Evolutionary conservation across 2,113 vertebrate species (phyloP), one percentile per base, ranked within the genome.

Genomic region (Motacilla alba): DNA sequence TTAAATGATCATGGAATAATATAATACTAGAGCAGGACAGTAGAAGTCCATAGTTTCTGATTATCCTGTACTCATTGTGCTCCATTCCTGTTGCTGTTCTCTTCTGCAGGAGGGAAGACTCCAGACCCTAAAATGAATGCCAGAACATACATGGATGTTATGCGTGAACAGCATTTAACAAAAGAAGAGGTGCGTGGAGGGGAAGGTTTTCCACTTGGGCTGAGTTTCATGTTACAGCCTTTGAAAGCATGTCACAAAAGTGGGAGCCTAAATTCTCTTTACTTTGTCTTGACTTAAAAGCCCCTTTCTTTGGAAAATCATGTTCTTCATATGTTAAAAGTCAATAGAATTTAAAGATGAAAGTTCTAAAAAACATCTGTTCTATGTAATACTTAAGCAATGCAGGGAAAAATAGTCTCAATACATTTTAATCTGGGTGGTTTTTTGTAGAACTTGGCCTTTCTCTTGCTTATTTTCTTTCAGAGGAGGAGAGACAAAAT

Each of bases 121-220:
- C 99, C 99, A 95, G 99, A 99, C 95, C 99, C 99, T 95, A 99
- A 99, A 98, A 98, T 99, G 98, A 99, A 99, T 97, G 98, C 99
- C 95, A 99, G 99, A 97, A 99, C 99, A 1, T 99, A 99, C 77
- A 99, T 99, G 98, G 99, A 99, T 98, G 99, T 99, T 98, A 99
- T 99, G 99, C 98, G 98, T 97, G 99, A 99, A 97, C 99, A 99
- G 94, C 99, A 99, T 97, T 98, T 99, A 94, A 99, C 99, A 95
- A 99, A 99, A 97, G 99, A 99, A 97, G 99, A 99, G 98, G 99
- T 99, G 46, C 52, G 97, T 96, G 46, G 24, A 4, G 18, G 41
- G 53, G 18, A 46, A 22, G 16, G 35, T 11, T 60, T 92, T 84
- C 23, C 22, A 0, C 11, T 60, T 89, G n/a, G 41, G 7, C 8